Percentiles rank a stretch among this genome's conserved stretches.
These are phyloP conservation scores for Drosophila equinoxialis DNA, from an alignment of 1,140 invertebrate genomes.

Conservation along the genomic window DNA sequence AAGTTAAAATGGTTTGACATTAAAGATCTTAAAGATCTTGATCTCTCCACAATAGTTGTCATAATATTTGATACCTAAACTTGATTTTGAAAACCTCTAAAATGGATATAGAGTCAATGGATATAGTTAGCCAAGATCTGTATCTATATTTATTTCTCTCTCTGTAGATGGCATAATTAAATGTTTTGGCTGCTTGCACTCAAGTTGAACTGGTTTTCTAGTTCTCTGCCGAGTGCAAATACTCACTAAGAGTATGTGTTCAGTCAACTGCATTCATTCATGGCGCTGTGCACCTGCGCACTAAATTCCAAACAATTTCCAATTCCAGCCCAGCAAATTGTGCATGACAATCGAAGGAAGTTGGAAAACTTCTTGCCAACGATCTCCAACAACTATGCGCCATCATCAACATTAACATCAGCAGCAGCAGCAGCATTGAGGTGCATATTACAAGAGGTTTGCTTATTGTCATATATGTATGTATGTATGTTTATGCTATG, in stretches of 20 bases:
- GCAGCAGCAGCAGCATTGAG: neutral
- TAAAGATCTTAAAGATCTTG: too few species aligned
- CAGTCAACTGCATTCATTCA: slow-evolving; percentile 36
- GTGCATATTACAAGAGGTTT: slow-evolving; percentile 12
- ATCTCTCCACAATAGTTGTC: too few species aligned
- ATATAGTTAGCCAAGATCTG: too few species aligned
- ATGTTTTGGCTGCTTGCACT: slow-evolving; percentile 22
- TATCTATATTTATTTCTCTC: slow-evolving; percentile 2
- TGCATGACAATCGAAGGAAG: slow-evolving; percentile 44
- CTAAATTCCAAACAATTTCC: slow-evolving; percentile 27
- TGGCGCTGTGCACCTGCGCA: slow-evolving; percentile 54
- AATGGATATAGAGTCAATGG: too few species aligned
- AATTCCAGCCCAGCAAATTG: slow-evolving; percentile 43
- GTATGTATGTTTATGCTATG: slow-evolving; percentile 11
- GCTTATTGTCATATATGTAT: neutral
- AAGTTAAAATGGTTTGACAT: too few species aligned
- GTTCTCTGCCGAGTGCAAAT: slow-evolving; percentile 45
- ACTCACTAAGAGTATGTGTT: slow-evolving; percentile 16
- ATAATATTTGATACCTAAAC: too few species aligned
- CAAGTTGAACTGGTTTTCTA: slow-evolving; percentile 35
- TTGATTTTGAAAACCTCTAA: too few species aligned
- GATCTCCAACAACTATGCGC: slow-evolving; percentile 4
- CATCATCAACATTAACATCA: slow-evolving; percentile 33
- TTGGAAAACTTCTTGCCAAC: neutral
- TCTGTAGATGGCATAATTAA: slow-evolving; percentile 36